phyloP scores from a whole-genome alignment of 2,797 vertebrate species.

The Siniperca obscura region DNA sequence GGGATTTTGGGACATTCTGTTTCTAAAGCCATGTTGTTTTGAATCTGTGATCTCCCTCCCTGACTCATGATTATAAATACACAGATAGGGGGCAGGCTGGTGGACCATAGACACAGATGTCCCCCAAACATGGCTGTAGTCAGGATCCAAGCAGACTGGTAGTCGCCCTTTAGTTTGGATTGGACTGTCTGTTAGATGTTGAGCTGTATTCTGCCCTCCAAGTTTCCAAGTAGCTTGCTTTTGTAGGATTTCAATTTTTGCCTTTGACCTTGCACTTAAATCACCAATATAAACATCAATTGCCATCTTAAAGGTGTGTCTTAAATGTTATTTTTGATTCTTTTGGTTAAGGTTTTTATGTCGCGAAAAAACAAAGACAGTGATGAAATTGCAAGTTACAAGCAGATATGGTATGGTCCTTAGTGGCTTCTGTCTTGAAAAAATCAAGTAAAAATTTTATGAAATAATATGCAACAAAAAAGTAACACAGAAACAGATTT shows the following conservation, averaged over 20 bases:
- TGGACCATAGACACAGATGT: slow-evolving; percentile 9
- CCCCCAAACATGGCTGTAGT: slow-evolving; percentile 9
- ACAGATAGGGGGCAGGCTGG: slow-evolving; percentile 18
- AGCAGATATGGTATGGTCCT: background rate
- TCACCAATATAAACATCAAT: background rate
- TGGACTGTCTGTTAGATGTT: background rate
- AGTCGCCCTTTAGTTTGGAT: background rate
- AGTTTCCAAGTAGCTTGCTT: background rate
- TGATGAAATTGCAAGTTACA: background rate
- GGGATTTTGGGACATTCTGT: slow-evolving; percentile 61
- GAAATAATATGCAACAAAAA: background rate
- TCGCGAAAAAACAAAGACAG: too few species aligned
- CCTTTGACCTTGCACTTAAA: background rate
- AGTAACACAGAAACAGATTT: background rate
- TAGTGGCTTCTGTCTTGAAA: background rate
- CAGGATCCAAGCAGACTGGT: background rate
- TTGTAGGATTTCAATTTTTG: background rate
- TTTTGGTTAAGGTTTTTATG: background rate
- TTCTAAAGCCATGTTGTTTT: slow-evolving; percentile 43
- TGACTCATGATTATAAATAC: slow-evolving; percentile 66
- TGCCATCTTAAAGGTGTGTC: background rate
- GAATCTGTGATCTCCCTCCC: slow-evolving; percentile 14
- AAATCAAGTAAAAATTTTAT: background rate
- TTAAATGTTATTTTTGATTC: background rate
- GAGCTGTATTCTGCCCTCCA: background rate